A percentile compares a stretch with the other conserved stretches of the same genome.
These are phyloP conservation scores for Bombus balteatus DNA, from an alignment of 1,140 invertebrate genomes.

Conservation along the genomic window DNA sequence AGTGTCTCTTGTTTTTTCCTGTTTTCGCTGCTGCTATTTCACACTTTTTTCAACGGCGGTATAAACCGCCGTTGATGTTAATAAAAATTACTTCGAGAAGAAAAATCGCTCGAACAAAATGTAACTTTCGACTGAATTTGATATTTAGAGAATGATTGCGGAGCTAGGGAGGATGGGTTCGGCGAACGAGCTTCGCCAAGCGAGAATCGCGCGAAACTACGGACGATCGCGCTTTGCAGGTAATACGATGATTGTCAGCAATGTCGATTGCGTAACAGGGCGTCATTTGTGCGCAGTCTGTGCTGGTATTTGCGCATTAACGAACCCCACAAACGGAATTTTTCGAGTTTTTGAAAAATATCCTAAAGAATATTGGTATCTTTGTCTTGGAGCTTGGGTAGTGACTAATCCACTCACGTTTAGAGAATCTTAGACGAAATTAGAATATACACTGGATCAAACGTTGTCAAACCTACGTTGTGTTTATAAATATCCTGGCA, in stretches of 20 bases:
- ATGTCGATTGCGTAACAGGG: slow-evolving; percentile 68
- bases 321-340: not conserved
- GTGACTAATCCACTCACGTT: too few relatives aligned
- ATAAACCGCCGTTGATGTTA: rapidly evolving
- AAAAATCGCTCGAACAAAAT: too few relatives aligned
- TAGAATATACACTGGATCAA: not conserved
- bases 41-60: too few relatives aligned
- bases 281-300: slow-evolving; percentile 51
- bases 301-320: slow-evolving; percentile 19
- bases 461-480: not conserved
- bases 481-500: not conserved
- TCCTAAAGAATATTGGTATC: not conserved
- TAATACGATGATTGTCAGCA: slow-evolving; percentile 78
- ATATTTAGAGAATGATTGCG: not conserved
- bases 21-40: too few relatives aligned
- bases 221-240: slow-evolving; percentile 58
- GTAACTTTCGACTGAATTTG: not conserved
- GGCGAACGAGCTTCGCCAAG: not conserved
- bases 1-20: too few relatives aligned
- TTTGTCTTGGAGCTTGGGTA: not conserved
- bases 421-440: not conserved
- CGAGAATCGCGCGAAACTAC: slow-evolving; percentile 55
- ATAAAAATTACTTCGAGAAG: too few relatives aligned
- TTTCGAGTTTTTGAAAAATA: not conserved
- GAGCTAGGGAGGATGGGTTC: not conserved